phyloP scores from a whole-genome alignment of 2,888 invertebrate species.

The Rutpela maculata region DNA sequence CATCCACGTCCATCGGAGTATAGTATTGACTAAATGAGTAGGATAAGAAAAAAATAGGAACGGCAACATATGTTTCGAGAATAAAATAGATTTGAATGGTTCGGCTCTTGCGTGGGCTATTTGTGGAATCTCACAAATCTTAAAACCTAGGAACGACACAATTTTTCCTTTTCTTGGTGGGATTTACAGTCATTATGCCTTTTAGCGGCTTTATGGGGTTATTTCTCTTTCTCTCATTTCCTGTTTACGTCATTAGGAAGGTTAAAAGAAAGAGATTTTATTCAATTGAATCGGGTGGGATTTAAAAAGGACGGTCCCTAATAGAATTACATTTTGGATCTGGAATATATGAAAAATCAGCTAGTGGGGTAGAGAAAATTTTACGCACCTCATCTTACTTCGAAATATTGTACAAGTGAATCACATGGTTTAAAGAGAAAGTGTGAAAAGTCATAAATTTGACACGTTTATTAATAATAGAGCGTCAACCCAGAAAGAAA shows the following conservation, averaged over 20 bases:
- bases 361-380: neutral
- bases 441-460: no score
- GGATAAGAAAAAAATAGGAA: conserved; percentile 6
- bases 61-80: neutral
- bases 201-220: conserved; percentile 53
- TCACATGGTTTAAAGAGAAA: no score
- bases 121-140: neutral
- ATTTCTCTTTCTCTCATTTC: conserved; percentile 46
- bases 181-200: conserved; percentile 53
- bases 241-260: conserved; percentile 51
- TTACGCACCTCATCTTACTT: no score
- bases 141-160: conserved; percentile 8
- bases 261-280: conserved; percentile 49
- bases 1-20: neutral
- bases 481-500: no score
- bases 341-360: conserved; percentile 14
- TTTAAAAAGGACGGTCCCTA: conserved; percentile 25
- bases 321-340: conserved; percentile 45
- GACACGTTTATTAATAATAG: no score
- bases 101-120: neutral
- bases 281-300: conserved; percentile 37
- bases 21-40: neutral
- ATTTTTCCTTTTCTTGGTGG: conserved; percentile 46
- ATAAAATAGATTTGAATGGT: neutral
- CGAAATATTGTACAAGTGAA: no score